phyloP scores from a whole-genome alignment of 2,113 vertebrate genomes.

The Poicephalus meyeri region DNA sequence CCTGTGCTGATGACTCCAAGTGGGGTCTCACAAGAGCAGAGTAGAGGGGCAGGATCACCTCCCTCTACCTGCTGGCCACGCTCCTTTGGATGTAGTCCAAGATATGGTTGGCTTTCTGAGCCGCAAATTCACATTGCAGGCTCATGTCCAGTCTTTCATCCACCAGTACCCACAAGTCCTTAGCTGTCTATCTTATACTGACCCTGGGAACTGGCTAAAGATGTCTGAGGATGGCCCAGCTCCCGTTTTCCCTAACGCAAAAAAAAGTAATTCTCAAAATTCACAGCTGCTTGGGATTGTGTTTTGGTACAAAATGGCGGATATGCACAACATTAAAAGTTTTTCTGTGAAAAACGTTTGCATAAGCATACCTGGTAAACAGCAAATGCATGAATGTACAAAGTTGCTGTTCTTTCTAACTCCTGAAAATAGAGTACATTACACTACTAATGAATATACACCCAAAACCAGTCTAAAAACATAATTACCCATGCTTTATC shows the following conservation, averaged over 20 bases:
- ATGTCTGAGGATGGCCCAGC: background rate
- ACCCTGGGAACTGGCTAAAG: background rate
- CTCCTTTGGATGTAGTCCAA: background rate
- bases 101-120: background rate
- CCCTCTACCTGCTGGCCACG: background rate
- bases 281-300: background rate
- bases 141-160: background rate
- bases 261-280: background rate
- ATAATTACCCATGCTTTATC: background rate
- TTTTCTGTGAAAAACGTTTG: background rate
- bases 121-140: background rate
- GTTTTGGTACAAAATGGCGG: background rate
- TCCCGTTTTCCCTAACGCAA: background rate
- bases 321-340: background rate
- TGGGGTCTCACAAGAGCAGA: fast-evolving
- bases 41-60: background rate
- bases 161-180: background rate
- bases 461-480: background rate
- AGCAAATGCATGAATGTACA: background rate
- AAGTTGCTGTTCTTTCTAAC: background rate
- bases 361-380: background rate
- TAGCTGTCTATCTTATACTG: background rate
- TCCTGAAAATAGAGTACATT: background rate
- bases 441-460: background rate
- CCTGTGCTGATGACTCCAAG: background rate